Evolutionary conservation across 2,888 invertebrate species (phyloP), one percentile per base, ranked within the genome.

Genomic region (Drosophila affinis): DNA sequence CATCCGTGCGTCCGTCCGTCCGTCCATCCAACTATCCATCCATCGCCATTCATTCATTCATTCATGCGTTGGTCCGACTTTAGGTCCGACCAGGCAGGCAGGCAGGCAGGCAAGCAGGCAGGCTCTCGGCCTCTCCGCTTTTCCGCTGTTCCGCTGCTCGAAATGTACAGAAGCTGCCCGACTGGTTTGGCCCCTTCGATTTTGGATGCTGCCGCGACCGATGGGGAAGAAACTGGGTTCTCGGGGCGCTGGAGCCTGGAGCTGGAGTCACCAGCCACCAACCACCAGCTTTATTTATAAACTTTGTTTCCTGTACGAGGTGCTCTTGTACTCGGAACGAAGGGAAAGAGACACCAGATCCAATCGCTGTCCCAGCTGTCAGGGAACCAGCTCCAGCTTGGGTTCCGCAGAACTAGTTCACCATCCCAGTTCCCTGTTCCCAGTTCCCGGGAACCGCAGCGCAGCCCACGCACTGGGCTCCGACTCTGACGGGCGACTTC

Each of bases 91-190:
- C 78, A 62, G 63, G 49, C 39, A 39, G 39, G 39, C 39, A 39
- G 6, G 3, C 24, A 24, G 24, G 24, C 24, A 24, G 6, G 3
- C 21, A 2, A 3, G 21, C 21, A 21, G 21, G 21, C 39, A 39
- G 39, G 39, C 39, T 7, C 6, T 39, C 14, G 3, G 39, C 3
- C 39, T 39, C 14, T 34, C 34, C 3, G 39, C 39, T 14, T 39
- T 17, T 53, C 54, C 57, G 60, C 49, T 68, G 59, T 58, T 60
- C 78, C 39, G 76, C 89, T 87, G 90, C 82, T 81, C 75, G 58
- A 85, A 89, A 88, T 82, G 76, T 85, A 80, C 88, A 89, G 90
- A 83, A 90, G 89, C 89, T 76, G 79, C 61, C 80, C 69, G 87
- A 77, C 84, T 73, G 84, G 84, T 88, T 71, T 76, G 59, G 55